Evolutionary conservation across 2,113 vertebrate genomes (phyloP).

Genomic region (Ptilonorhynchus violaceus): DNA sequence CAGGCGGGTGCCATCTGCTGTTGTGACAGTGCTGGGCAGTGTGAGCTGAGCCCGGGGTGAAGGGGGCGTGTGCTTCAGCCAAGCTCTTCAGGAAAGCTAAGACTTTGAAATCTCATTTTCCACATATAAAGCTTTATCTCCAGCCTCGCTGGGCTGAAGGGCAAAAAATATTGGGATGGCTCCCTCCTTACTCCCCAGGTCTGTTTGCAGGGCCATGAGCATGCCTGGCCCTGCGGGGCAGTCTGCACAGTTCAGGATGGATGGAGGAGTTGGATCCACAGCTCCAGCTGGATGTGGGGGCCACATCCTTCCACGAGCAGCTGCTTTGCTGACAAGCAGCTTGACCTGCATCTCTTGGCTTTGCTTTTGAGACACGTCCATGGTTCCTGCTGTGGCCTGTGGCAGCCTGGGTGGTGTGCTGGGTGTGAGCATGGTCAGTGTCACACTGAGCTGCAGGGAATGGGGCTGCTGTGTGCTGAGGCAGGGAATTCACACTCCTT

Average conservation of each 20-base stretch:
- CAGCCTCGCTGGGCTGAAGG: background rate
- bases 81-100: background rate
- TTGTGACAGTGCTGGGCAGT: background rate
- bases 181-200: background rate
- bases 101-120: constrained; percentile 22
- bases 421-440: rapidly evolving
- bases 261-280: background rate
- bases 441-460: background rate
- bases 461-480: background rate
- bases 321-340: background rate
- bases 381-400: background rate
- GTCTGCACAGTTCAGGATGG: background rate
- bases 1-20: constrained; percentile 34
- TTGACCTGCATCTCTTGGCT: background rate
- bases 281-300: too few species aligned
- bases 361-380: background rate
- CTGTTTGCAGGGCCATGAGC: background rate
- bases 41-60: background rate
- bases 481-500: background rate
- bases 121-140: background rate
- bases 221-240: rapidly evolving
- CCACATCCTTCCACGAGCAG: background rate
- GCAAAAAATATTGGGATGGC: background rate
- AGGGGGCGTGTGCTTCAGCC: background rate
- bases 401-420: background rate